Conservation (phyloP, 2,797 vertebrate species). For the Perodicticus potto region DNA sequence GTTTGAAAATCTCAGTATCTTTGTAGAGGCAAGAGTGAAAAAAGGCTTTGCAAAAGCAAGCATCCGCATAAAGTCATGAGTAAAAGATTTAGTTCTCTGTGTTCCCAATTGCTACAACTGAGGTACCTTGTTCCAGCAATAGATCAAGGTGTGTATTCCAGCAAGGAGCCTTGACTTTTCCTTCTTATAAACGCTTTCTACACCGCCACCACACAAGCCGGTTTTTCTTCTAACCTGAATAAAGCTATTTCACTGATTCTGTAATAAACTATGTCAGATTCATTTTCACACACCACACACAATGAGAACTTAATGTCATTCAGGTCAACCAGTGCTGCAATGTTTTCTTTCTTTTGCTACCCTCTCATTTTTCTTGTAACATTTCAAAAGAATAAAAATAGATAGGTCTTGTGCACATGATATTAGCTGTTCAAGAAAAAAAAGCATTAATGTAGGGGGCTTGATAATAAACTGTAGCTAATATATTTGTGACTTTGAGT, state of each 20-base stretch:
- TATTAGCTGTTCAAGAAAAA: neutral
- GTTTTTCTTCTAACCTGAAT: conserved; percentile 55
- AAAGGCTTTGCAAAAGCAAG: conserved; percentile 12
- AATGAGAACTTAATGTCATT: conserved; percentile 40
- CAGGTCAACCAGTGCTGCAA: neutral
- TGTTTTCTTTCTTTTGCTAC: neutral
- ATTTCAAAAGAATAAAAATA: neutral
- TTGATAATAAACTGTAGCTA: neutral
- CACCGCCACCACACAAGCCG: neutral
- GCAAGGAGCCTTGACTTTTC: conserved; percentile 12
- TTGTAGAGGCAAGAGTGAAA: neutral
- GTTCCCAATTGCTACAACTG: neutral
- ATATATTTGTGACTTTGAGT: neutral
- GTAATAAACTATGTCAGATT: conserved; percentile 72
- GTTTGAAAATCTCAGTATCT: neutral
- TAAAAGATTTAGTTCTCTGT: neutral
- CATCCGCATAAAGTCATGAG: neutral
- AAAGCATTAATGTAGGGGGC: neutral
- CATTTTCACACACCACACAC: conserved; percentile 64
- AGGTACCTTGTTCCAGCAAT: neutral
- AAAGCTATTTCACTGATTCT: conserved; percentile 18
- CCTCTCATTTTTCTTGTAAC: fast-evolving
- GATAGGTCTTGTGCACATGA: neutral
- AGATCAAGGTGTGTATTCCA: neutral
- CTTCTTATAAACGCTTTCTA: conserved; percentile 11